Conservation (phyloP, 1,140 invertebrate species). For the Drosophila ercepeae region DNA sequence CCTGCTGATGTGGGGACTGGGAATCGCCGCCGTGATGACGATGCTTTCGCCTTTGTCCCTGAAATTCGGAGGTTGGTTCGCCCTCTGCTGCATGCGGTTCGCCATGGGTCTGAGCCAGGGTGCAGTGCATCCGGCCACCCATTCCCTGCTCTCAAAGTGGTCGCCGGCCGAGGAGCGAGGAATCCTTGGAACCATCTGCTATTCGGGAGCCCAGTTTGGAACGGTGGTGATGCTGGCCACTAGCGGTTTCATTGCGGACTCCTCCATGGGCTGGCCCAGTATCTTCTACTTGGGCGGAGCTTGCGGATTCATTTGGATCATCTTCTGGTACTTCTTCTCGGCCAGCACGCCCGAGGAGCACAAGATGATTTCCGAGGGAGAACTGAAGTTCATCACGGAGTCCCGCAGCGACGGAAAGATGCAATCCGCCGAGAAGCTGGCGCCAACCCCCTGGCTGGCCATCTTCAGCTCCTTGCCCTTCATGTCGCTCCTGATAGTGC, state of each 20-base stretch:
- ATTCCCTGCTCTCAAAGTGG: slow-evolving; percentile 93
- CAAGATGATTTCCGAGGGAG: slow-evolving; percentile 86
- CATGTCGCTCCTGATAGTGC: slow-evolving; percentile 92
- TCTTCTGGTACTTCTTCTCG: slow-evolving; percentile 87
- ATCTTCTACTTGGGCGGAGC: slow-evolving; percentile 92
- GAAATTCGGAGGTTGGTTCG: slow-evolving; percentile 86
- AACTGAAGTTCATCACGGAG: slow-evolving; percentile 87
- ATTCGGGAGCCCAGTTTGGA: slow-evolving; percentile 89
- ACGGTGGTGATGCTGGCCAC: slow-evolving; percentile 89
- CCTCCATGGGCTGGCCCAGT: slow-evolving; percentile 89
- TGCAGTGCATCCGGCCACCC: slow-evolving; percentile 91
- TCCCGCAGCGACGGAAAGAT: slow-evolving; percentile 69
- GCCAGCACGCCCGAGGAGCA: slow-evolving; percentile 87
- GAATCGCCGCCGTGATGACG: slow-evolving; percentile 83
- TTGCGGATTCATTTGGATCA: slow-evolving; percentile 86
- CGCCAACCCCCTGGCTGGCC: slow-evolving; percentile 88
- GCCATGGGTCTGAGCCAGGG: slow-evolving; percentile 92
- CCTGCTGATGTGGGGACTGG: slow-evolving; percentile 58
- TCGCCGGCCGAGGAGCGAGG: slow-evolving; percentile 86
- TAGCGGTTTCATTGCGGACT: slow-evolving; percentile 87
- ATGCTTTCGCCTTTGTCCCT: slow-evolving; percentile 83
- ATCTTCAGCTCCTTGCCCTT: slow-evolving; percentile 92
- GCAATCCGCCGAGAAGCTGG: slow-evolving; percentile 52
- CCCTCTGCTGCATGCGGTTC: slow-evolving; percentile 86
- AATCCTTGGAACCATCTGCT: slow-evolving; percentile 86